A percentile compares a stretch with the other conserved stretches of the same genome.
phyloP scores from a whole-genome alignment of 1,140 invertebrate genomes.

The Helicoverpa armigera region DNA sequence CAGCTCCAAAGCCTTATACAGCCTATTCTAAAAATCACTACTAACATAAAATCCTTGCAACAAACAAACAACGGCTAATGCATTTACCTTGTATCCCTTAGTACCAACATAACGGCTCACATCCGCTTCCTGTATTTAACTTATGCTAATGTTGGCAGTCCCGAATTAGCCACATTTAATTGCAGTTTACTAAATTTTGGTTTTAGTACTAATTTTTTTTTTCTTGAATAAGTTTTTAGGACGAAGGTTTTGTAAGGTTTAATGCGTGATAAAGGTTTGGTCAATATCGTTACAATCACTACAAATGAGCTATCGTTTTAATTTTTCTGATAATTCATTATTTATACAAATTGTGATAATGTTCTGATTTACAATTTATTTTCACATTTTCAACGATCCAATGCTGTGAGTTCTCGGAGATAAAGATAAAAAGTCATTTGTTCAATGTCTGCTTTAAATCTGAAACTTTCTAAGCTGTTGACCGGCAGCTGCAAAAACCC shows the following conservation, averaged over 20 bases:
- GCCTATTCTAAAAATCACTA: constrained; percentile 15
- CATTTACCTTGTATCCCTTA: constrained; percentile 37
- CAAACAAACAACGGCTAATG: constrained; percentile 14
- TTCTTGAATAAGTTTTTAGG: neutral
- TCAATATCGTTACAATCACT: too few relatives aligned
- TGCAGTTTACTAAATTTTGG: constrained; percentile 7
- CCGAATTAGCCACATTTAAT: constrained; percentile 35
- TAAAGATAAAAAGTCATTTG: too few relatives aligned
- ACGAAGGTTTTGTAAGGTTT: neutral
- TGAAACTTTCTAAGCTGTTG: too few relatives aligned
- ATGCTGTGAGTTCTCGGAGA: too few relatives aligned
- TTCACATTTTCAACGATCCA: too few relatives aligned
- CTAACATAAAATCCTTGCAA: neutral
- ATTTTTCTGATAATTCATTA: too few relatives aligned
- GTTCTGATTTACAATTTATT: too few relatives aligned
- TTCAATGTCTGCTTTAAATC: too few relatives aligned
- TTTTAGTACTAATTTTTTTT: constrained; percentile 11
- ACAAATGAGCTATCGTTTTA: too few relatives aligned
- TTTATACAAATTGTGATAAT: too few relatives aligned
- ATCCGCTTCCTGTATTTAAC: constrained; percentile 18
- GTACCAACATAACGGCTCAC: constrained; percentile 39
- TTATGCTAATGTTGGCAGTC: constrained; percentile 39
- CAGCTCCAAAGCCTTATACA: neutral
- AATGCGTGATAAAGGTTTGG: neutral
- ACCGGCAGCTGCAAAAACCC: too few relatives aligned